Conservation (phyloP, 2,113 vertebrate genomes). For the Gobius niger region DNA sequence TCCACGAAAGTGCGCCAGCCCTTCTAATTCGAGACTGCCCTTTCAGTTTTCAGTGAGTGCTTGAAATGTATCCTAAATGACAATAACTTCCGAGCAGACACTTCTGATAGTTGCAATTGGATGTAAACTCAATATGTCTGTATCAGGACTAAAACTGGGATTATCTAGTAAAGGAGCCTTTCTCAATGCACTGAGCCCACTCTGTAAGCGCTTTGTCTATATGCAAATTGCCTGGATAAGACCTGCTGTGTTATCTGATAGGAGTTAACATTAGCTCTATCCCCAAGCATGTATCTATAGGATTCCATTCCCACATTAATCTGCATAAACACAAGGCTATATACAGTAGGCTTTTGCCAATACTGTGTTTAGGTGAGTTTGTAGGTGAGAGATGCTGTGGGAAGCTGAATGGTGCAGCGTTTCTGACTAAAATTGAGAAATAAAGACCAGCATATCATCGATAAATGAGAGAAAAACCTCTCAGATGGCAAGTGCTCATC, state of each 20-base stretch:
- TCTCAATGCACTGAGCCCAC: not conserved
- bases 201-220: constrained; percentile 6
- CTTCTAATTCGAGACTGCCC: constrained; percentile 3
- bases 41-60: constrained; percentile 31
- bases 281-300: not conserved
- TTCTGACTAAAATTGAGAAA: too few species aligned
- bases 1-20: not conserved
- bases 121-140: not conserved
- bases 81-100: constrained; percentile 22
- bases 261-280: constrained; percentile 6
- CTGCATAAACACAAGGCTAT: not conserved
- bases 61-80: constrained; percentile 23
- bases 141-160: not conserved
- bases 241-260: constrained; percentile 11
- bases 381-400: too few species aligned
- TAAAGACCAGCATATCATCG: too few species aligned
- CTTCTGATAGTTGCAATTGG: not conserved
- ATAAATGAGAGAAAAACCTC: too few species aligned
- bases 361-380: too few species aligned
- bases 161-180: not conserved
- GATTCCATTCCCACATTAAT: not conserved
- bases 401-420: too few species aligned
- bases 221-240: constrained; percentile 1
- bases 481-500: too few species aligned
- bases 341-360: too few species aligned